Percentiles rank a stretch among this genome's conserved stretches.
Conservation (phyloP, 2,797 vertebrate species). For the Pseudochromis fuscus region DNA sequence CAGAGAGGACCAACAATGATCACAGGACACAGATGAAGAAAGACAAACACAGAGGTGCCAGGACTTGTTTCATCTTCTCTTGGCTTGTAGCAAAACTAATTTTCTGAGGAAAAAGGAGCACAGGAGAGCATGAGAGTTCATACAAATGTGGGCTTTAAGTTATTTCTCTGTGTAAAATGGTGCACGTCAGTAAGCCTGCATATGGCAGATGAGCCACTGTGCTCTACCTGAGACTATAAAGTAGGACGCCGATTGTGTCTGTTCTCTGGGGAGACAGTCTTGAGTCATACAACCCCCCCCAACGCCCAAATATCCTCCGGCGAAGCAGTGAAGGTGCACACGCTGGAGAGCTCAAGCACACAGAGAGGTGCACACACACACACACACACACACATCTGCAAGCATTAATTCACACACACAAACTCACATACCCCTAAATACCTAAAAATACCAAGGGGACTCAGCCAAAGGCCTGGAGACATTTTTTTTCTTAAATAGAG, state of each 20-base stretch:
- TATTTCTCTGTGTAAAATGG: slow-evolving; percentile 34
- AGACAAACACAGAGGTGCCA: slow-evolving; percentile 17
- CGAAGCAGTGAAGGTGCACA: slow-evolving; percentile 27
- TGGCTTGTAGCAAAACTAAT: slow-evolving; percentile 23
- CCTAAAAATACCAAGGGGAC: slow-evolving; percentile 30
- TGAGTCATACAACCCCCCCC: slow-evolving; percentile 37
- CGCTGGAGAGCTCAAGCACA: slow-evolving; percentile 12
- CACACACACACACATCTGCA: slow-evolving; percentile 8
- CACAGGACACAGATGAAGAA: slow-evolving; percentile 2
- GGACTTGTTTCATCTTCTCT: slow-evolving; percentile 12
- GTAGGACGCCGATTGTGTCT: slow-evolving; percentile 40
- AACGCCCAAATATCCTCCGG: slow-evolving; percentile 32
- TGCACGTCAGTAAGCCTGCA: slow-evolving; percentile 19
- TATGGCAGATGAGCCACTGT: slow-evolving; percentile 45
- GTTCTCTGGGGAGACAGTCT: slow-evolving; percentile 45
- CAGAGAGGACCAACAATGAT: slow-evolving; percentile 1
- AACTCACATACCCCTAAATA: slow-evolving; percentile 24
- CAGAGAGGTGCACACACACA: background rate
- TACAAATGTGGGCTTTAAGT: slow-evolving; percentile 16
- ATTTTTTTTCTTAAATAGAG: slow-evolving; percentile 29
- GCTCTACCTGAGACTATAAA: slow-evolving; percentile 53
- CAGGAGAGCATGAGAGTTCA: slow-evolving; percentile 15
- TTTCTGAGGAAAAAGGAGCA: slow-evolving; percentile 16
- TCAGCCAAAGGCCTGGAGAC: slow-evolving; percentile 10
- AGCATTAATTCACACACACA: slow-evolving; percentile 7